Percentiles rank a stretch among this genome's conserved stretches.
Evolutionary conservation across 2,888 invertebrate genomes (phyloP).

Genomic region (Monopis laevigella): DNA sequence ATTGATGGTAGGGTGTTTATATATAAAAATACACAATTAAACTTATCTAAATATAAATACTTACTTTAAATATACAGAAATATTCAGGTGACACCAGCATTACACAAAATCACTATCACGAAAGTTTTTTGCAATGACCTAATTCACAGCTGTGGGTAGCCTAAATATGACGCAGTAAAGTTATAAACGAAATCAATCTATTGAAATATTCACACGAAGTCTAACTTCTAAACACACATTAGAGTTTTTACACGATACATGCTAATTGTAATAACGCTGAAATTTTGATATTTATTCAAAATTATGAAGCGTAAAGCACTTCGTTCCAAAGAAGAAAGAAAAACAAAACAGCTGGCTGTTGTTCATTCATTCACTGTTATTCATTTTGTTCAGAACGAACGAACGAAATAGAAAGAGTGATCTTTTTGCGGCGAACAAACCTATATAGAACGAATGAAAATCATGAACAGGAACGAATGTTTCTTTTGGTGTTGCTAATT

Average conservation of each 20-base stretch:
- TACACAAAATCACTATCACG: background rate
- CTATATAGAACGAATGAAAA: too few relatives aligned
- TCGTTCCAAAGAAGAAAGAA: constrained; percentile 38
- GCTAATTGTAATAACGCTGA: constrained; percentile 44
- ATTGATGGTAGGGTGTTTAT: too few relatives aligned
- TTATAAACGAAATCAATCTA: too few relatives aligned
- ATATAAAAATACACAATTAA: too few relatives aligned
- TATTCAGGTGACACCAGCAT: constrained; percentile 3
- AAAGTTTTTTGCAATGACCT: constrained; percentile 23
- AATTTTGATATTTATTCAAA: constrained; percentile 59
- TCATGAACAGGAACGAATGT: too few relatives aligned
- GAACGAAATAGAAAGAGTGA: too few relatives aligned
- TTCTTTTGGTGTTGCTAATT: too few relatives aligned
- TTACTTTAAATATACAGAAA: background rate
- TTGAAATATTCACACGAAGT: too few relatives aligned
- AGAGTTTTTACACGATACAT: constrained; percentile 34
- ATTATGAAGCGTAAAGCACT: constrained; percentile 48
- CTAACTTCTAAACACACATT: too few relatives aligned
- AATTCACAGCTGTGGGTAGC: constrained; percentile 35
- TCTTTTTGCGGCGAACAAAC: too few relatives aligned
- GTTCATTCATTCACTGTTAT: too few relatives aligned
- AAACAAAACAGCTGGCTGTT: constrained; percentile 64
- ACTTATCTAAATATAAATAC: background rate
- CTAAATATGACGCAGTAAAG: constrained; percentile 49
- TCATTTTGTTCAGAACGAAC: too few relatives aligned